These are phyloP conservation scores for Marronus borbonicus DNA, from an alignment of 2,888 invertebrate genomes.

Conservation along the genomic window DNA sequence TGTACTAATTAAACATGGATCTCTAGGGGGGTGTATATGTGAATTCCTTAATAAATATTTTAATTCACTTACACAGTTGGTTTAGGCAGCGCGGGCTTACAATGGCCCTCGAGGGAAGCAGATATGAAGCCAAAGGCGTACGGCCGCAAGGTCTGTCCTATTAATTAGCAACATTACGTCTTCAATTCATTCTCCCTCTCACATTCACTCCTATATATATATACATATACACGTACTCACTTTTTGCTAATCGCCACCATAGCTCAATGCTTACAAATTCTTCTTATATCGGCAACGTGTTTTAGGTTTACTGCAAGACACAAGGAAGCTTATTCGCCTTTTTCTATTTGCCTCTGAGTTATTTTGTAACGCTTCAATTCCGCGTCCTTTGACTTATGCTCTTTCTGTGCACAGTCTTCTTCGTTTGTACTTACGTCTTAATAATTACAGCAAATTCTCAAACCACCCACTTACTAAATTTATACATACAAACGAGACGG, in stretches of 20 bases:
- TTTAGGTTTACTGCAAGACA: slow-evolving; percentile 59
- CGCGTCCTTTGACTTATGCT: slow-evolving; percentile 50
- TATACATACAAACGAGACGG: neutral
- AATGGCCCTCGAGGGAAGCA: slow-evolving; percentile 67
- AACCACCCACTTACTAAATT: too few relatives aligned
- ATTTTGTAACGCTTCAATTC: slow-evolving; percentile 52
- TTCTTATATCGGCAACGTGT: slow-evolving; percentile 55
- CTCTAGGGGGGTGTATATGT: slow-evolving; percentile 67
- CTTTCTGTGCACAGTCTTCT: slow-evolving; percentile 50
- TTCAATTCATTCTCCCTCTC: slow-evolving; percentile 57
- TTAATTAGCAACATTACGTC: slow-evolving; percentile 69
- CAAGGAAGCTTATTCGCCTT: slow-evolving; percentile 36
- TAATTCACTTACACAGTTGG: slow-evolving; percentile 70
- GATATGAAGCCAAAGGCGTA: slow-evolving; percentile 66
- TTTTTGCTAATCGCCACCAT: neutral
- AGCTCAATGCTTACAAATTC: neutral
- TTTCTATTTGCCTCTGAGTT: slow-evolving; percentile 53
- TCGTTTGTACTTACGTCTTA: slow-evolving; percentile 27
- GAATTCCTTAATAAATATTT: slow-evolving; percentile 71
- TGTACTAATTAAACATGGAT: slow-evolving; percentile 66
- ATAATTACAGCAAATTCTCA: slow-evolving; percentile 37
- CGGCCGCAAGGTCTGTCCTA: slow-evolving; percentile 66
- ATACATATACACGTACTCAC: neutral
- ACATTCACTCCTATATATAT: slow-evolving; percentile 23
- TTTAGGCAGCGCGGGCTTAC: slow-evolving; percentile 67